Base-by-base conservation (phyloP, 2,888 invertebrate genomes). In the Ophion costatus region DNA sequence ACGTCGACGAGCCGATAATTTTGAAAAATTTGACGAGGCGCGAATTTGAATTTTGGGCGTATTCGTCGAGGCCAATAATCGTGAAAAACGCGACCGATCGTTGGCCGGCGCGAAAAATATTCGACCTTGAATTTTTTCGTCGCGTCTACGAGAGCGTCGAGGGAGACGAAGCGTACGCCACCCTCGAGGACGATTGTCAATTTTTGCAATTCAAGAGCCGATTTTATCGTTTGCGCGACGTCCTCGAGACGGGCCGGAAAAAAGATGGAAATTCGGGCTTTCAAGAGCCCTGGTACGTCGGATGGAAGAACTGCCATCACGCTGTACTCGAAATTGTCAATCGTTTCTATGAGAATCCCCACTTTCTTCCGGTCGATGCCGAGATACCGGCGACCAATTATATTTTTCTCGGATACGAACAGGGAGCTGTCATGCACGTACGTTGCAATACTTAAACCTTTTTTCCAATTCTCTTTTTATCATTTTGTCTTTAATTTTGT, bases 251-350 rank as follows among this genome's bases (percentile, higher is more conserved):
- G 97, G 95, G 96, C 7, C 94, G 95, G 67, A 95, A 95, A 75
- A 95, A 97, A 90, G 96, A 96, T 6, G 94, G 93, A 42, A 95
- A 96, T 93, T 94, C 95, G 57, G 94, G 94, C 17, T 95, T 96
- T 1, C 95, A 96, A 89, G 94, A 95, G 78, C 96, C 97, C 1
- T 98, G 98, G 98, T 98, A 98, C 94, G 96, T 98, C 67, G 98
- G 98, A 88, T 98, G 98, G 98, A 97, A 94, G 95, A 98, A 98
- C 93, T 98, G 98, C 91, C 97, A 98, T 94, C 96, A 96, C n/a
- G 95, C 96, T 71, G 96, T 98, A 57, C 94, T 97, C 86, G 94
- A 95, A 17, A 95, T 96, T 91, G 95, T 98, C 90, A 95, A 97
- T 80, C 95, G 96, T 90, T 96, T 97, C 92, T 98, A 98, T 93